These are phyloP conservation scores for Pristionchus fissidentatus DNA, from an alignment of 2,888 invertebrate species.

Conservation along the genomic window DNA sequence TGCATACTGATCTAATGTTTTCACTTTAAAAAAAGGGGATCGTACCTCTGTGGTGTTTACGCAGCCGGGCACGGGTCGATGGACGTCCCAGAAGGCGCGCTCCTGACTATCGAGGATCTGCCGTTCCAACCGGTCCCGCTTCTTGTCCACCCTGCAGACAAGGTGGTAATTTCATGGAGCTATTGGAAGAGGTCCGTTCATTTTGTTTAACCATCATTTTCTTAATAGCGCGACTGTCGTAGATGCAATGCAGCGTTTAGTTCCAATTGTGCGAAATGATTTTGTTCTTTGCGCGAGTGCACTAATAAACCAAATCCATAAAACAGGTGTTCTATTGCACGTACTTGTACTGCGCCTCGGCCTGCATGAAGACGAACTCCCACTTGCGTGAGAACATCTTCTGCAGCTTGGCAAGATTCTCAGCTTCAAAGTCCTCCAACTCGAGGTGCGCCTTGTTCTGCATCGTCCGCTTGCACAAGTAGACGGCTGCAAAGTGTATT, in stretches of 20 bases:
- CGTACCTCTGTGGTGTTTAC: conserved; percentile 96
- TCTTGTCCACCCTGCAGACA: conserved; percentile 89
- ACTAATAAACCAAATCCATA: not conserved
- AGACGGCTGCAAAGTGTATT: conserved; percentile 85
- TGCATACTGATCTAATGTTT: not conserved
- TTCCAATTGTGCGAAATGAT: not conserved
- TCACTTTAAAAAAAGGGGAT: not conserved
- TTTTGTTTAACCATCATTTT: too few relatives aligned
- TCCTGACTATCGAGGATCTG: conserved; percentile 99
- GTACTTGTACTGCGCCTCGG: conserved; percentile 88
- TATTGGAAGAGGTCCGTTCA: not conserved
- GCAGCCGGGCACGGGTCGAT: conserved; percentile 98
- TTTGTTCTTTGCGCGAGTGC: not conserved
- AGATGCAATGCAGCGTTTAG: too few relatives aligned
- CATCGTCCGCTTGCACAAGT: conserved; percentile 98
- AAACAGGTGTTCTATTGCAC: not conserved
- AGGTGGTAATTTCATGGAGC: not conserved
- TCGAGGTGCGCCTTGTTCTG: conserved; percentile 98
- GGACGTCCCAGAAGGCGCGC: conserved; percentile 99
- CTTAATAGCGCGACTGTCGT: too few relatives aligned
- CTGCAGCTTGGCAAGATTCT: conserved; percentile 94
- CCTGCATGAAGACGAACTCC: conserved; percentile 99
- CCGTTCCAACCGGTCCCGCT: conserved; percentile 95
- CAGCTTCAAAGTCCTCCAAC: conserved; percentile 97
- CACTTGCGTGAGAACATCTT: conserved; percentile 97